These are phyloP conservation scores for Hecatera dysodea DNA, from an alignment of 2,888 invertebrate species.

Conservation along the genomic window DNA sequence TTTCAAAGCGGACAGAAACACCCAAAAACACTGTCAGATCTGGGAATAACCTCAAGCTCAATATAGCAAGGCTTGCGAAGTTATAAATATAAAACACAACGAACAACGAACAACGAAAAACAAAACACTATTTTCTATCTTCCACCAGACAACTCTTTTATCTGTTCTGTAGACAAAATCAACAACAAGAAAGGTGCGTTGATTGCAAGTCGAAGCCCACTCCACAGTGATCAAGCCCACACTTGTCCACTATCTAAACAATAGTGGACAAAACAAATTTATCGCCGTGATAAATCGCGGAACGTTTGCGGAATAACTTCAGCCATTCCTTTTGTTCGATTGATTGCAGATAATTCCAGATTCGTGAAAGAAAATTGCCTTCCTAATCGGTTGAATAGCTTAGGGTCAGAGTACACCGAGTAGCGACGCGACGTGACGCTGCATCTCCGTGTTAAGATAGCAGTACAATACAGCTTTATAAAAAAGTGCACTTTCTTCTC, in stretches of 20 bases:
- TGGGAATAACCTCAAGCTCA: background rate
- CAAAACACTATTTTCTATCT: constrained; percentile 20
- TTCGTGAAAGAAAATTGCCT: constrained; percentile 81
- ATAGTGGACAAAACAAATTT: constrained; percentile 60
- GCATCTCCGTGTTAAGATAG: background rate
- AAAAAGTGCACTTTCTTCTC: background rate
- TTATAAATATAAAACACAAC: too few species aligned
- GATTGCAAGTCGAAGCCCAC: constrained; percentile 67
- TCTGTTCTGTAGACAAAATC: too few species aligned
- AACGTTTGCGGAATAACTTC: constrained; percentile 77
- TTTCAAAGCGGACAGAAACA: background rate
- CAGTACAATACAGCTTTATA: background rate
- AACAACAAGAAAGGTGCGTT: constrained; percentile 52
- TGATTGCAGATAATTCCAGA: constrained; percentile 86
- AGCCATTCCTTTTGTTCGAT: constrained; percentile 84
- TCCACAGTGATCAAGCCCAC: constrained; percentile 43
- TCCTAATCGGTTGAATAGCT: constrained; percentile 69
- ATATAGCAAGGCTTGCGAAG: background rate
- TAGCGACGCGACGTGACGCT: background rate
- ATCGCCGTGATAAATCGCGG: constrained; percentile 81
- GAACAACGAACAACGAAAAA: background rate
- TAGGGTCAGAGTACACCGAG: background rate
- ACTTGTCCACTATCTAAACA: constrained; percentile 44
- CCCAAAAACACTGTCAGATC: background rate
- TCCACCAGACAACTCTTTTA: too few species aligned